These are phyloP conservation scores for Rhinichthys klamathensis DNA, from an alignment of 2,113 vertebrate species.

Conservation along the genomic window DNA sequence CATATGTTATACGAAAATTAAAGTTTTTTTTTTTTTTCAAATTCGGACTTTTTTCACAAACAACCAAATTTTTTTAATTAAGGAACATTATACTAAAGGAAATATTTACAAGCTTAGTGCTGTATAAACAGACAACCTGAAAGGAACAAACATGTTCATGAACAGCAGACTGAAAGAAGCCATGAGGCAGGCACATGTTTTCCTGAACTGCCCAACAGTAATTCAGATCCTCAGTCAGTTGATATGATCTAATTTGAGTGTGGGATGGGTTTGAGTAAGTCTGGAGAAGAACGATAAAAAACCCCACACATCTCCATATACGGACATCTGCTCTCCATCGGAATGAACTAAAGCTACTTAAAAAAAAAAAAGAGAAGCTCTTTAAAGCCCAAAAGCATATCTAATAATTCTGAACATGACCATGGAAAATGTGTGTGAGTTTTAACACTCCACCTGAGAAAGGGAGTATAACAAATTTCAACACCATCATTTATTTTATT, in stretches of 20 bases:
- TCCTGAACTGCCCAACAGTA: neutral
- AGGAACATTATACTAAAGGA: neutral
- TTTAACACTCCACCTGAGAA: neutral
- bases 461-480: constrained; percentile 1
- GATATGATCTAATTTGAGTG: constrained; percentile 5
- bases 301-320: neutral
- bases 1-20: no score
- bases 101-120: neutral
- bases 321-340: neutral
- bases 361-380: no score
- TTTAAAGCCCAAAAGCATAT: neutral
- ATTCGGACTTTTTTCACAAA: neutral
- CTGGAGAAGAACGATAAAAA: neutral
- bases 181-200: neutral
- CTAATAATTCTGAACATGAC: neutral
- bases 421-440: neutral
- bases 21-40: no score
- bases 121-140: neutral
- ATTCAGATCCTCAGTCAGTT: neutral
- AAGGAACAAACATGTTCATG: neutral
- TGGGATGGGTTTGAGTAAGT: constrained; percentile 4
- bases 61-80: neutral
- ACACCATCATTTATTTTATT: neutral
- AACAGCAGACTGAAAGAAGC: neutral
- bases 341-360: neutral